These are phyloP conservation scores for Channa striata DNA, from an alignment of 2,797 vertebrate species.

Conservation along the genomic window DNA sequence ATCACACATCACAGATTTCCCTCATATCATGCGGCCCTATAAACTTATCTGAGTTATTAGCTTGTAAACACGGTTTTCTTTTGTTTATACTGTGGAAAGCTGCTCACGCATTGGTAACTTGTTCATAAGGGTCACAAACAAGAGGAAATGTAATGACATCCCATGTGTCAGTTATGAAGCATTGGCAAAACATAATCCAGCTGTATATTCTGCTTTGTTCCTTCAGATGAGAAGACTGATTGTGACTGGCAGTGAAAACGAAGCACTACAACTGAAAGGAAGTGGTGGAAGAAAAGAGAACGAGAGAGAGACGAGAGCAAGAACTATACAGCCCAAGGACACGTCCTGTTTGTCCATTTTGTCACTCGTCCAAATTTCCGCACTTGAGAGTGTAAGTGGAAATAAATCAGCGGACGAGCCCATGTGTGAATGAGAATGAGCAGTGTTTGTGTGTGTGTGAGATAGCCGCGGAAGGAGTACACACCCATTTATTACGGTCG, in stretches of 20 bases:
- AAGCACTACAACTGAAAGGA: neutral
- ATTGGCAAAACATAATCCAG: conserved; percentile 2
- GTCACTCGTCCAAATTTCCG: conserved; percentile 71
- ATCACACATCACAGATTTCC: no score
- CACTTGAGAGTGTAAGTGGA: conserved; percentile 66
- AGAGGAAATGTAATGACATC: conserved; percentile 11
- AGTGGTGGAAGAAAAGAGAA: neutral
- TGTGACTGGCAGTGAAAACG: neutral
- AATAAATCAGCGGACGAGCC: conserved; percentile 69
- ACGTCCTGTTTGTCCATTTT: conserved; percentile 66
- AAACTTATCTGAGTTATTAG: no score
- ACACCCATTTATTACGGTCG: conserved; percentile 46
- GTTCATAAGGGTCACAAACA: neutral
- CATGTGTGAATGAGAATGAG: conserved; percentile 45
- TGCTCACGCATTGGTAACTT: neutral
- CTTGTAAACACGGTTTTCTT: no score
- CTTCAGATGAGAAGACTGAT: neutral
- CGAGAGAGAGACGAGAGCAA: conserved; percentile 7
- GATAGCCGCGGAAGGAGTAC: conserved; percentile 37
- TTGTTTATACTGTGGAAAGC: neutral
- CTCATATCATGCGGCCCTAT: no score
- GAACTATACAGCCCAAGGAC: conserved; percentile 59
- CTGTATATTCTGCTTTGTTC: neutral
- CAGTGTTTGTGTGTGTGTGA: conserved; percentile 50
- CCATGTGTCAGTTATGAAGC: neutral